Evolutionary conservation across 2,113 vertebrate genomes (phyloP).

Genomic region (Epinephelus lanceolatus): DNA sequence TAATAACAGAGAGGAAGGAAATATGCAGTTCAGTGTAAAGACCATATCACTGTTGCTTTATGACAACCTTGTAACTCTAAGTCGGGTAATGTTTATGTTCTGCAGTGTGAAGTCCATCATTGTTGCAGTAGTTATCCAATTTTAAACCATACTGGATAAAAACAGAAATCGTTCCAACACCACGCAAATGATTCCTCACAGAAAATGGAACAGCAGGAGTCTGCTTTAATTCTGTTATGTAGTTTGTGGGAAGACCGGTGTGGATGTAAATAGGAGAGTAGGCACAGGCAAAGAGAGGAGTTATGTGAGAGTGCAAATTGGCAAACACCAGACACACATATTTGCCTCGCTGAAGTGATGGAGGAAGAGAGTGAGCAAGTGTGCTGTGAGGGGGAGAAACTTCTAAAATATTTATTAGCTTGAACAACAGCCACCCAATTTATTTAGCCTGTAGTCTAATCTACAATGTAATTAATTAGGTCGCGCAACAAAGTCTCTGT

Average conservation of each 20-base stretch:
- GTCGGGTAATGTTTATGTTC: neutral
- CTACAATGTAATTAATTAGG: neutral
- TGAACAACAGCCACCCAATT: neutral
- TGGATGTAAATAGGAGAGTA: neutral
- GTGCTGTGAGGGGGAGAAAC: conserved; percentile 1
- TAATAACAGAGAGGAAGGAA: neutral
- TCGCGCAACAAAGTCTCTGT: neutral
- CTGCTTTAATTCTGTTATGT: neutral
- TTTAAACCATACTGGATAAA: neutral
- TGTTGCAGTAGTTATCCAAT: neutral
- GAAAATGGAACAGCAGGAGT: neutral
- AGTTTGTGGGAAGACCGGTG: neutral
- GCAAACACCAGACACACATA: conserved; percentile 18
- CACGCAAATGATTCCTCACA: neutral
- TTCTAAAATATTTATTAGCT: conserved; percentile 29
- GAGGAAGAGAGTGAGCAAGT: conserved; percentile 13
- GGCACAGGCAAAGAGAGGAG: neutral
- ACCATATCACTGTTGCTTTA: neutral
- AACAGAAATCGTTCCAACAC: neutral
- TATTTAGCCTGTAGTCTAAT: conserved; percentile 2
- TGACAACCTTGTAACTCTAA: neutral
- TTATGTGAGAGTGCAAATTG: neutral
- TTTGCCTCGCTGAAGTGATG: neutral
- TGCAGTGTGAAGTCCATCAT: neutral
- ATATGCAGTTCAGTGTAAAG: neutral